Evolutionary conservation across 2,113 vertebrate species (phyloP).

Genomic region (Perca schrenkii): DNA sequence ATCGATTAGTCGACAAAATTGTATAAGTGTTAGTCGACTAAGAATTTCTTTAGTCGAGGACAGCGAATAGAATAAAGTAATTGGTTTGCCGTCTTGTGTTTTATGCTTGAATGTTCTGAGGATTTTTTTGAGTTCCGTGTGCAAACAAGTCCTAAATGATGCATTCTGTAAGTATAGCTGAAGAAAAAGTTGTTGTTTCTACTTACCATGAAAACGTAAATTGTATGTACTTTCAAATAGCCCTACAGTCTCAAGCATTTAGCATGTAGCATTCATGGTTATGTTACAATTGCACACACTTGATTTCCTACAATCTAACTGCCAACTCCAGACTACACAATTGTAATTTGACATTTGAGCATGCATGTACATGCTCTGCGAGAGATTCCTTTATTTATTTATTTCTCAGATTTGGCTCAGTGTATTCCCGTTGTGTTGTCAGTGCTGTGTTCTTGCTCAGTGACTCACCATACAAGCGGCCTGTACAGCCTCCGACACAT

Average conservation of each 20-base stretch:
- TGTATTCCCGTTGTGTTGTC: background rate
- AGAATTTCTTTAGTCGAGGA: no score
- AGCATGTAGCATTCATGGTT: background rate
- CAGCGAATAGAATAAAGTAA: background rate
- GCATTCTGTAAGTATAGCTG: background rate
- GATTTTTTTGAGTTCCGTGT: background rate
- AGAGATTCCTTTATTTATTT: background rate
- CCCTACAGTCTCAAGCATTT: background rate
- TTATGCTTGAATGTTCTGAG: background rate
- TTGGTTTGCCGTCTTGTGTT: background rate
- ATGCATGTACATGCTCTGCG: background rate
- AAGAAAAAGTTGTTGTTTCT: background rate
- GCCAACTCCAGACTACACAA: background rate
- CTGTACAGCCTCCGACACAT: slow-evolving; percentile 96
- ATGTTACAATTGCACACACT: background rate
- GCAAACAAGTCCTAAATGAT: background rate
- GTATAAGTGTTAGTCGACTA: no score
- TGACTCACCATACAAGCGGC: slow-evolving; percentile 97
- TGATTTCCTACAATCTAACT: background rate
- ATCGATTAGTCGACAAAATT: no score
- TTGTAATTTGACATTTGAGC: background rate
- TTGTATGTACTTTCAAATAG: background rate
- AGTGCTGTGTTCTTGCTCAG: background rate
- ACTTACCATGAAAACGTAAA: background rate
- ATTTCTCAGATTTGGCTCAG: background rate